Base-by-base conservation (phyloP, 2,797 vertebrate genomes). In the Xyrichtys novacula region DNA sequence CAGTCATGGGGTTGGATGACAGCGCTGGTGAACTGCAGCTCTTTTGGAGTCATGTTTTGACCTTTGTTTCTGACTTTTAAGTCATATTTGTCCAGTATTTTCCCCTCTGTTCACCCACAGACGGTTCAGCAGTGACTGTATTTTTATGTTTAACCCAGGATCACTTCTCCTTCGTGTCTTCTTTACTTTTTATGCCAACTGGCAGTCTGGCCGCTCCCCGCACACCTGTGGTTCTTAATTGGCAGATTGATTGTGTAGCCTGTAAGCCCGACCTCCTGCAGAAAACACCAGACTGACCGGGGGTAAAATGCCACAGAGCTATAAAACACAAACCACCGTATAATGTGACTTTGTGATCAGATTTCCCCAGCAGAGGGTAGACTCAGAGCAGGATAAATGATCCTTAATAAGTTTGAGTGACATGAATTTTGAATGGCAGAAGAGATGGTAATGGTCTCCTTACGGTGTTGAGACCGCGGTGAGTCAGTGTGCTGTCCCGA, bases 161-260 rank as follows among this genome's bases (percentile, higher is more conserved):
- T 65, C 25, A 26, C 73, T 72, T 76, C 26, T 71, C 65, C 65
- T 53, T 50, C 46, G 14, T 36, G 43, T 61, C 50, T 69, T 12
- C 65, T 79, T 48, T 53, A 26, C 46, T 56, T 42, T 42, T n/a
- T 42, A 62, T 74, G 64, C 60, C 73, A 71, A 50, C 60, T 28
- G 64, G 55, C n/a, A 65, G 60, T 68, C 61, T 49, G 57, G 78
- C 59, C 57, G 48, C 46, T 74, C 23, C 40, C 59, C 6, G 64
- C 59, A 59, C 81, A 76, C 83, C 78, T 82, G 78, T 10, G 46
- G 68, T 71, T 62, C 71, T 55, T 83, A 80, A 76, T 75, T 78
- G 72, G 58, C 60, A 75, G 78, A 88, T 83, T 79, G 81, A 88
- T 82, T 81, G 6, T 68, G 56, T 40, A 65, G 78, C 78, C 82